Conservation (phyloP, 2,797 vertebrate species). For the Macroramphosus scolopax region DNA sequence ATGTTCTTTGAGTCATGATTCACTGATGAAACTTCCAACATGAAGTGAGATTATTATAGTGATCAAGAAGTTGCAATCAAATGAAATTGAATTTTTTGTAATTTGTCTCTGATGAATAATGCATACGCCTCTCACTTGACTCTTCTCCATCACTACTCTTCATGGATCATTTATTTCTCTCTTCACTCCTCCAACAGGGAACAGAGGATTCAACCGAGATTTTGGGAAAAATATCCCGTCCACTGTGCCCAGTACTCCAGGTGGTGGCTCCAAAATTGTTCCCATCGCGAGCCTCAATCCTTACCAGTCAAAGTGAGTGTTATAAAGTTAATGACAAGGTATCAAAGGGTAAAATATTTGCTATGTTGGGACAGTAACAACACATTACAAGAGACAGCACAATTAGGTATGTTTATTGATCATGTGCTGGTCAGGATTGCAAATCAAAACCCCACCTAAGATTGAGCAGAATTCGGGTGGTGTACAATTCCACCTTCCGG, state of each 20-base stretch:
- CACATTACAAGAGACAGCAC: too few relatives aligned
- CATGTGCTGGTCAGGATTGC: background rate
- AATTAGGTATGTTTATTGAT: too few relatives aligned
- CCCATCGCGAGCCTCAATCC: conserved; percentile 96
- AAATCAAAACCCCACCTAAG: too few relatives aligned
- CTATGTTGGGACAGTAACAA: too few relatives aligned
- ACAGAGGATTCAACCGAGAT: conserved; percentile 74
- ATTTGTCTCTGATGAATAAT: conserved; percentile 60
- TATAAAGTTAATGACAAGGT: too few relatives aligned
- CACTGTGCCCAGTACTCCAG: conserved; percentile 76
- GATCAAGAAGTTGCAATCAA: conserved; percentile 52
- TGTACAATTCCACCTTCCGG: too few relatives aligned
- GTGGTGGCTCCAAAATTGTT: conserved; percentile 86
- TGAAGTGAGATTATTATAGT: conserved; percentile 51
- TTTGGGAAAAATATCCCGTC: conserved; percentile 77
- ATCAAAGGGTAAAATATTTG: too few relatives aligned
- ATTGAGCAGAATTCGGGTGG: too few relatives aligned
- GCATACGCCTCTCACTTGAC: conserved; percentile 44
- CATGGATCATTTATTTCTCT: conserved; percentile 56
- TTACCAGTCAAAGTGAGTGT: conserved; percentile 93
- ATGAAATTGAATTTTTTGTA: conserved; percentile 61
- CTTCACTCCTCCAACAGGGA: conserved; percentile 55
- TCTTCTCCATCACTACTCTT: conserved; percentile 47
- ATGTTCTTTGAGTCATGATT: conserved; percentile 39
- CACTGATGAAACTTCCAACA: conserved; percentile 32